phyloP scores from a whole-genome alignment of 2,797 vertebrate species.

The Acrossocheilus fasciatus region DNA sequence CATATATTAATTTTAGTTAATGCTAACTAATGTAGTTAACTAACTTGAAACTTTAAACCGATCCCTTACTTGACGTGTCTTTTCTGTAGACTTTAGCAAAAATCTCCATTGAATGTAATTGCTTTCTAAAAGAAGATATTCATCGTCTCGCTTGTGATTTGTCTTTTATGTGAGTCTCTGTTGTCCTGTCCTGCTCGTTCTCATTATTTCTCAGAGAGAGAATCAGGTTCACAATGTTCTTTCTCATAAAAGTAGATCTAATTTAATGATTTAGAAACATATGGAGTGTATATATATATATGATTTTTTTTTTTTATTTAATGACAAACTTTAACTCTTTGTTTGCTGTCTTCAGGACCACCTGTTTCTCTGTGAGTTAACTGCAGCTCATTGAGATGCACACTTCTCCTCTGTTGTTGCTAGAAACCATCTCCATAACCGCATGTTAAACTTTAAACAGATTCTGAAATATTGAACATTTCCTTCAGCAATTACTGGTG shows the following conservation, averaged over 20 bases:
- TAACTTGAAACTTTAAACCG: too few species aligned
- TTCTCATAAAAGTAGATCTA: neutral
- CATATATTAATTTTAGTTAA: too few species aligned
- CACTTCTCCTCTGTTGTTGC: neutral
- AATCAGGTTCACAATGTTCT: neutral
- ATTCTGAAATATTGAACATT: slow-evolving; percentile 24
- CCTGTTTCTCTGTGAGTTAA: neutral
- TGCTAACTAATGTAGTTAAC: neutral
- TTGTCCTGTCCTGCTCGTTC: neutral
- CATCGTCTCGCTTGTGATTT: neutral
- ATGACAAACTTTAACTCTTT: neutral
- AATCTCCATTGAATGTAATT: neutral
- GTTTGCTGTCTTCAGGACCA: neutral
- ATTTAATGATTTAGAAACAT: neutral
- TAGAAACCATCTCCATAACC: neutral
- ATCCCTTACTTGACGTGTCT: neutral
- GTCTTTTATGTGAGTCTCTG: neutral
- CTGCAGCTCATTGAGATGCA: neutral
- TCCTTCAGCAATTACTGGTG: neutral
- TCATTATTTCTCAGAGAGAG: neutral
- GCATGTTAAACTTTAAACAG: slow-evolving; percentile 5
- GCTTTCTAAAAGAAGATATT: neutral
- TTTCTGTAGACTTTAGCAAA: neutral
- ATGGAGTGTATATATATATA: neutral
- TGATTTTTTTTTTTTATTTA: neutral